Evolutionary conservation across 2,888 invertebrate species (phyloP).

Genomic region (Erebia aethiops): DNA sequence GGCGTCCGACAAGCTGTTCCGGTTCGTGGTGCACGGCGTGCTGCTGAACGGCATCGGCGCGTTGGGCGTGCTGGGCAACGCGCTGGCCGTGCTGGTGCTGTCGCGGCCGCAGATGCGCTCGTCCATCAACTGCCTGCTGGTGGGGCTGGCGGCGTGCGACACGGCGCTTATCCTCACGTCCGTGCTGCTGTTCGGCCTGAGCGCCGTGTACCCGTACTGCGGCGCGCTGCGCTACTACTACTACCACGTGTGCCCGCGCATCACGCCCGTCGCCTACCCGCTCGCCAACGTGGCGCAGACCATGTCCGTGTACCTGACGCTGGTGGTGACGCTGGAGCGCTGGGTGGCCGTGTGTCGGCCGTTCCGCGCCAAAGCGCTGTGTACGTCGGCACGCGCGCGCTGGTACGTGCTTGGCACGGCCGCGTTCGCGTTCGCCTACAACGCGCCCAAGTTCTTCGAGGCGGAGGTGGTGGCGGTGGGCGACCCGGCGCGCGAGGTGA

Average conservation of each 20-base stretch:
- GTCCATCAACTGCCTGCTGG: slow-evolving; percentile 96
- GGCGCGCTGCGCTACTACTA: slow-evolving; percentile 89
- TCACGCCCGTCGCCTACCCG: slow-evolving; percentile 91
- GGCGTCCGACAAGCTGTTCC: slow-evolving; percentile 83
- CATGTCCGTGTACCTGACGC: slow-evolving; percentile 95
- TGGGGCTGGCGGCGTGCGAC: slow-evolving; percentile 97
- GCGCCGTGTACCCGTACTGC: slow-evolving; percentile 92
- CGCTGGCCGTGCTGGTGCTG: slow-evolving; percentile 94
- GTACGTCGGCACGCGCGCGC: slow-evolving; percentile 93
- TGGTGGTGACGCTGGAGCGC: slow-evolving; percentile 95
- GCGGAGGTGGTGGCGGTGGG: slow-evolving; percentile 77
- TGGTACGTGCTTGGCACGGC: slow-evolving; percentile 93
- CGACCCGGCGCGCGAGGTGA: slow-evolving; percentile 77
- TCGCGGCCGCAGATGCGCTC: slow-evolving; percentile 97
- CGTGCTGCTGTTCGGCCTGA: slow-evolving; percentile 92
- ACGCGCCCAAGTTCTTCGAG: slow-evolving; percentile 91
- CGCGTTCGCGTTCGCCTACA: slow-evolving; percentile 92
- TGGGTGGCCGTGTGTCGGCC: slow-evolving; percentile 98
- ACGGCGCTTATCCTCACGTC: slow-evolving; percentile 94
- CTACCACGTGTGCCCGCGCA: slow-evolving; percentile 90
- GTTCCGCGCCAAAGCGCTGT: slow-evolving; percentile 92
- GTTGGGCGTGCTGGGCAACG: slow-evolving; percentile 94
- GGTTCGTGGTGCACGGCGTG: slow-evolving; percentile 92
- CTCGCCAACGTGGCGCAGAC: slow-evolving; percentile 95
- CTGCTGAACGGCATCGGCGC: slow-evolving; percentile 90